These are phyloP conservation scores for Cricetomys ansorgei DNA, from an alignment of 2,113 vertebrate genomes.

Conservation along the genomic window DNA sequence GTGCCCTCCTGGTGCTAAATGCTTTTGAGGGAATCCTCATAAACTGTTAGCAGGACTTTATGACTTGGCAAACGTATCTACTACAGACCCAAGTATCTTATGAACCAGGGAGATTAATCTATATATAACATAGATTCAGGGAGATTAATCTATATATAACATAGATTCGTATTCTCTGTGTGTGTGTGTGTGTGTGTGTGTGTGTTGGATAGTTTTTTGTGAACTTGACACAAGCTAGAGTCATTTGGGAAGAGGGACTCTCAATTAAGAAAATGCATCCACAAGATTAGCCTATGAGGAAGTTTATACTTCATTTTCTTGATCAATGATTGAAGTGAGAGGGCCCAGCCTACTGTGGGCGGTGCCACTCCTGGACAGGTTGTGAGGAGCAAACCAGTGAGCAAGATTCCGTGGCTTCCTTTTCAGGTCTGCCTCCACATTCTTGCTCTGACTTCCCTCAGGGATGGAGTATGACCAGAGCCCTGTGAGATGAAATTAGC, in stretches of 20 bases:
- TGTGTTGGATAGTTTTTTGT: not conserved
- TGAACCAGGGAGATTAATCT: not conserved
- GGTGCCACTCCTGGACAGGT: not conserved
- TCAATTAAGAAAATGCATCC: not conserved
- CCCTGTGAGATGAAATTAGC: no score
- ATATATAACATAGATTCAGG: not conserved
- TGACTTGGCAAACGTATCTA: not conserved
- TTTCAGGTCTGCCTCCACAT: not conserved
- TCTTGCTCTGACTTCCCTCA: not conserved
- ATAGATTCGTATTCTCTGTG: not conserved
- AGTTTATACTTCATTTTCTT: not conserved
- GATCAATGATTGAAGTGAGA: not conserved
- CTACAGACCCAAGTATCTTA: not conserved
- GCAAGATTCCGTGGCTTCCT: not conserved
- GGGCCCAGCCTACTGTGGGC: not conserved
- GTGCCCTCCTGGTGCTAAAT: not conserved
- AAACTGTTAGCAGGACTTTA: not conserved
- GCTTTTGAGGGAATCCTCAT: conserved; percentile 34
- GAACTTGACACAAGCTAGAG: not conserved
- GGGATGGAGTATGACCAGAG: not conserved
- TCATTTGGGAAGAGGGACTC: not conserved
- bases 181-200: not conserved
- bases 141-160: not conserved
- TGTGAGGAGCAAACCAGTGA: no score
- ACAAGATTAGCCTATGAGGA: no score